A percentile compares a stretch with the other conserved stretches of the same genome.
Conservation (phyloP, 92 coral and sea anemone species). For the Zoanthus sociatus region DNA sequence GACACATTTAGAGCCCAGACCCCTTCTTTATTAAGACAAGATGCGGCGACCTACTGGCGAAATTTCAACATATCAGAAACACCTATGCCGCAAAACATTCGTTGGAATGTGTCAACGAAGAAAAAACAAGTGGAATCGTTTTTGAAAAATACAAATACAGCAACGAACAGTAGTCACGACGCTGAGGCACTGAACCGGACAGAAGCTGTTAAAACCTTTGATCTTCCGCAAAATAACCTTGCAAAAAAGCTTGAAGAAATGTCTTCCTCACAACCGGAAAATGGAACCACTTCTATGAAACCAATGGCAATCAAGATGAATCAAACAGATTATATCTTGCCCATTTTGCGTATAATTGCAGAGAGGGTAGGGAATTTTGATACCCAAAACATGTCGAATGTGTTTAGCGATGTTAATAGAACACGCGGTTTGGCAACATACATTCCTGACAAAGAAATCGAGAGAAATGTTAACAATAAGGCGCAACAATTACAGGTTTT, state of each 20-base stretch:
- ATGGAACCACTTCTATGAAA: background rate
- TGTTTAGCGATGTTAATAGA: background rate
- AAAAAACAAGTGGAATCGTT: background rate
- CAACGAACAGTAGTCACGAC: background rate
- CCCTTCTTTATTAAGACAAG: background rate
- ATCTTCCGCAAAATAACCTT: background rate
- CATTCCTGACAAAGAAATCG: background rate
- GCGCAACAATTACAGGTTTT: background rate
- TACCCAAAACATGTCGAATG: background rate
- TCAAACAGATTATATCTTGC: background rate
- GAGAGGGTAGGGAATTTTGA: background rate
- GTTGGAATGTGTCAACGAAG: background rate
- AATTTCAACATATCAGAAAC: too few species aligned
- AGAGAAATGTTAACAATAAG: background rate
- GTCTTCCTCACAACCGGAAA: background rate
- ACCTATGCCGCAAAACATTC: background rate
- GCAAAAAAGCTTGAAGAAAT: constrained; percentile 14
- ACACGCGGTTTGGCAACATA: background rate
- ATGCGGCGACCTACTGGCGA: background rate
- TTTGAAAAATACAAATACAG: too few species aligned
- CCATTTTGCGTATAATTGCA: constrained; percentile 11
- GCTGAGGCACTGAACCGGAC: too few species aligned
- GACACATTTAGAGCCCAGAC: background rate
- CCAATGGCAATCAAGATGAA: background rate
- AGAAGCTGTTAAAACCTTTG: too few species aligned